Base-by-base conservation (phyloP, 1,140 invertebrate genomes). In the Andricus grossulariae region DNA sequence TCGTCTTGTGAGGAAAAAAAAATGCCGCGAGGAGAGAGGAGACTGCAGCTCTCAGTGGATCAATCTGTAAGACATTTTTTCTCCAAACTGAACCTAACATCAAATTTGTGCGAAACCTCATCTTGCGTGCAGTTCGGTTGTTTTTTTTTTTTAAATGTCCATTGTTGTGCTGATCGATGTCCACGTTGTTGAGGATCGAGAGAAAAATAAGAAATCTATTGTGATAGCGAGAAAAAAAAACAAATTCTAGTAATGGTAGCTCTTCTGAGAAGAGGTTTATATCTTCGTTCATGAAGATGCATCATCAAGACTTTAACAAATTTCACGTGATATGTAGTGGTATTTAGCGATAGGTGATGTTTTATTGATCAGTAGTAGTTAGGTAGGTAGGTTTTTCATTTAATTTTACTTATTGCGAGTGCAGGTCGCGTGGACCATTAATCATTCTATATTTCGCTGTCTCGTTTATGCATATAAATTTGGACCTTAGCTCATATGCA, bases 221-320 rank as follows among this genome's bases (percentile, higher is more conserved):
- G 88, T 88, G 88, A 88, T 88, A 88, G 82, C 79, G 84, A 80
- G 75, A 80, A 77, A 57, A 50, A 74, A 78, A 86, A 85, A 85
- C 70, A 84, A 87, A 86, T 86, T 86, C 79, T 82, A 86, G 76
- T 82, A 84, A 55, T 75, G 82, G 54, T 73, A 81, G 80, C 86
- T 87, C 86, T 88, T 86, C 82, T 85, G 83, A 85, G 86, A 83
- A 85, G 82, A 84, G 84, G 54, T 82, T 73, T 84, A 82, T 83
- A 76, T 85, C 83, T 86, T 88, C 84, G 81, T 82, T 86, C 81
- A 85, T 81, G 85, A 86, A 85, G 87, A 87, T 85, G 80, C 84
- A 85, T 88, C 84, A 85, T 88, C 86, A 88, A 88, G 87, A 87
- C 87, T 88, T 87, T 84, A 88, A 87, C 81, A 87, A 86, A 88